These are phyloP conservation scores for Cyclina sinensis DNA, from an alignment of 1,140 invertebrate genomes.

Conservation along the genomic window DNA sequence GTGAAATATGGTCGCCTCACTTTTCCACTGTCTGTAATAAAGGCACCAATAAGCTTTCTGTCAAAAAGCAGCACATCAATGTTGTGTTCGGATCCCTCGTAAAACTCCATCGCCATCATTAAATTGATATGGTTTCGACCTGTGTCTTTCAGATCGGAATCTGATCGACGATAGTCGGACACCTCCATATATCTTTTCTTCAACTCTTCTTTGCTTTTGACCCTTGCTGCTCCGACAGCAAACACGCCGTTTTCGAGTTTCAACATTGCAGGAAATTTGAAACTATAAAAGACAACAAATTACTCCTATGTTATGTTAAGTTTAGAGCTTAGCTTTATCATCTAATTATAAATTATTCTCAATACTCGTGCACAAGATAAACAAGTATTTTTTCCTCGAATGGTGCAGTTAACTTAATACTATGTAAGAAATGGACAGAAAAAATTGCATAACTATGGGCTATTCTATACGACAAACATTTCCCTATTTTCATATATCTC, in stretches of 20 bases:
- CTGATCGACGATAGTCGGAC: constrained; percentile 11
- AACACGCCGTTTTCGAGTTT: constrained; percentile 67
- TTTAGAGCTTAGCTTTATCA: no score
- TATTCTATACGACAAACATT: no score
- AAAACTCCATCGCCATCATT: constrained; percentile 71
- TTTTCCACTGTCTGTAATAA: constrained; percentile 76
- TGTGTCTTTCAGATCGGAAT: constrained; percentile 67
- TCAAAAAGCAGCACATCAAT: constrained; percentile 74
- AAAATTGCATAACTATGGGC: no score
- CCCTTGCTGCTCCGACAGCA: constrained; percentile 66
- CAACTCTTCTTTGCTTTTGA: constrained; percentile 58
- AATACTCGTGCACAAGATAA: no score
- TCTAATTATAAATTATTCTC: no score
- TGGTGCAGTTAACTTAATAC: no score
- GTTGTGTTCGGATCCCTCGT: constrained; percentile 74
- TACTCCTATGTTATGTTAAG: no score
- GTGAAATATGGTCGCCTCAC: constrained; percentile 60
- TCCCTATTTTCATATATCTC: no score
- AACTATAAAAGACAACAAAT: constrained; percentile 28
- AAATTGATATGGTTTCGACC: constrained; percentile 70
- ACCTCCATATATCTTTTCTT: constrained; percentile 20
- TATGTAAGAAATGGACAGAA: no score
- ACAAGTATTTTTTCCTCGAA: no score
- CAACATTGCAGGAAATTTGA: constrained; percentile 52
- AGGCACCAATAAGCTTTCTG: constrained; percentile 71